Evolutionary conservation across 2,888 invertebrate species (phyloP), one percentile per base, ranked within the genome.

Genomic region (Hartigia nigra): DNA sequence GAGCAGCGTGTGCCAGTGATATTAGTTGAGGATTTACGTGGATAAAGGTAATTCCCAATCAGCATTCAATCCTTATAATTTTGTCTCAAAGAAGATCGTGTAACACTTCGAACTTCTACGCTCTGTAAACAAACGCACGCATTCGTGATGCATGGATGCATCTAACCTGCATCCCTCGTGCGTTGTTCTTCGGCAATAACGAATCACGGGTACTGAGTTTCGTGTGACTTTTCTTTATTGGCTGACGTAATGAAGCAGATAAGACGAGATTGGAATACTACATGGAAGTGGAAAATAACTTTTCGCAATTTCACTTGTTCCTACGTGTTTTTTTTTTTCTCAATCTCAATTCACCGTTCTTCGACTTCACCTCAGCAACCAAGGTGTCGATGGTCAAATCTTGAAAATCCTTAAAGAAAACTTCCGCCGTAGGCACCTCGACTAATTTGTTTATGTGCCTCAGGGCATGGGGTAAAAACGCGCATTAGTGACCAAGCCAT

Each of bases 1-100:
- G 23, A 23, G 76, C 35, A 36, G 70, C 74, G 35, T 74, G 76
- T 79, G 78, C 72, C 78, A 79, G 78, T 79, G 76, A 79, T 76
- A 72, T 74, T 35, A 32, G 75, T 72, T 39, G 74, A 79, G 78
- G 78, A 79, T 79, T 74, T 79, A 79, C 55, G 69, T 37, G 74
- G 55, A 34, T 32, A 36, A 37, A 79, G 78, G 78, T 79, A 79
- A 79, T 74, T 79, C 4, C 39, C 55, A 55, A 55, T 1, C 9
- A 23, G 23, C 55, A 23, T 9, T 55, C 23, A 23, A 23, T 23
- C 55, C 23, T 55, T 55, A 23, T 9, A 9, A 55, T 3, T 55
- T 55, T 23, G 2, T 2, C 5, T 55, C 9, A 55, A 55, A 55
- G 9, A 55, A 55, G 23, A 55, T 23, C 55, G 23, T 23, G 23